Evolutionary conservation across 2,888 invertebrate genomes (phyloP).

Genomic region (Drosophila bunnanda): DNA sequence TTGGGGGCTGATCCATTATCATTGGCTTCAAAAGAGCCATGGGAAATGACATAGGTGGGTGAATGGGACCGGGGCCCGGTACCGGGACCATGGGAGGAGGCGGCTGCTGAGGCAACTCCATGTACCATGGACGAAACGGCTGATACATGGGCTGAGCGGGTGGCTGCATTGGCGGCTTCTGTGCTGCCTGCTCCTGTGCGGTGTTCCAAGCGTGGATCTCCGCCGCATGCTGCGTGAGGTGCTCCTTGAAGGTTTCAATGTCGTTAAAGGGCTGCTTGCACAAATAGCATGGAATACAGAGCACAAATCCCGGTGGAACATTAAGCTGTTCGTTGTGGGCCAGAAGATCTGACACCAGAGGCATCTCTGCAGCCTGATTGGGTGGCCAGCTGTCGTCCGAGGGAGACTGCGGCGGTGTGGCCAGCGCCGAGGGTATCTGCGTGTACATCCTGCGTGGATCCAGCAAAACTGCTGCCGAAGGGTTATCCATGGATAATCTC

Average conservation of each 20-base stretch:
- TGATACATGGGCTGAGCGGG: neutral
- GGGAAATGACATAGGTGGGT: neutral
- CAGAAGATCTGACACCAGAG: conserved; percentile 22
- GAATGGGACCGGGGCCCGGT: neutral
- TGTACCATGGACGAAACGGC: neutral
- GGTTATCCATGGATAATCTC: neutral
- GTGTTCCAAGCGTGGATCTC: conserved; percentile 15
- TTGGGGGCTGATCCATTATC: conserved; percentile 4
- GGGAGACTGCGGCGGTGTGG: conserved; percentile 59
- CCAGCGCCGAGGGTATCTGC: conserved; percentile 13
- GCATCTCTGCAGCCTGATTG: conserved; percentile 40
- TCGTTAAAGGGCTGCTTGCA: conserved; percentile 54
- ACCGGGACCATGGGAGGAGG: neutral
- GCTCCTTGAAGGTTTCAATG: conserved; percentile 30
- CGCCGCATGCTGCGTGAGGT: conserved; percentile 40
- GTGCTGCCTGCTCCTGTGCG: neutral
- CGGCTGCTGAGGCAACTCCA: neutral
- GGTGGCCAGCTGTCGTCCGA: neutral
- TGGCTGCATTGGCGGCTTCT: neutral
- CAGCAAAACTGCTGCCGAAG: neutral
- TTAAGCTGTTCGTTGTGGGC: neutral
- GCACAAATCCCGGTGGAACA: conserved; percentile 16
- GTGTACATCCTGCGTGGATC: neutral
- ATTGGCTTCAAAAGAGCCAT: neutral
- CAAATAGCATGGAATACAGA: conserved; percentile 40